phyloP scores from a whole-genome alignment of 1,140 invertebrate genomes.

The Doryteuthis pealeii region DNA sequence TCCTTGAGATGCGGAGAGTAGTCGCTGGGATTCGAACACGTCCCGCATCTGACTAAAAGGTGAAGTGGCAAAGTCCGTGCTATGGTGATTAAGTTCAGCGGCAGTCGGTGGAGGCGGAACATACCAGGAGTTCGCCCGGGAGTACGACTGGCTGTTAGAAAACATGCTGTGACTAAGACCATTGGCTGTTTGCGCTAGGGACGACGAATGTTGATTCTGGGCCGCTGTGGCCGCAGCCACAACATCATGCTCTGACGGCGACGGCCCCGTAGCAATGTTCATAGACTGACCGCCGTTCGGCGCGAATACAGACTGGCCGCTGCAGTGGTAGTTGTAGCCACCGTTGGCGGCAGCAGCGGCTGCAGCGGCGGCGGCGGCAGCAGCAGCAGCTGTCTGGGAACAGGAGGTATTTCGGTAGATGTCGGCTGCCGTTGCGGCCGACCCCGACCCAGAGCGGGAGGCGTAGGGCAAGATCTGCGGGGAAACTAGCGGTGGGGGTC shows the following conservation, averaged over 20 bases:
- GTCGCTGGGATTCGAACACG: slow-evolving; percentile 50
- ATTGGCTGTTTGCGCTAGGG: slow-evolving; percentile 35
- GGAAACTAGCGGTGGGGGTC: slow-evolving; percentile 37
- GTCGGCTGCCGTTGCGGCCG: slow-evolving; percentile 21
- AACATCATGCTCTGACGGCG: slow-evolving; percentile 31
- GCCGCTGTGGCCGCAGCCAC: slow-evolving; percentile 20
- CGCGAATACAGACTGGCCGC: slow-evolving; percentile 24
- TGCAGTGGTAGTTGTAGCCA: slow-evolving; percentile 33
- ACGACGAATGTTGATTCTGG: slow-evolving; percentile 21
- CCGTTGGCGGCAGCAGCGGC: not conserved
- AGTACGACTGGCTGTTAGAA: slow-evolving; percentile 40
- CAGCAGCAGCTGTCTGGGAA: slow-evolving; percentile 30
- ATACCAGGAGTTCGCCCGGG: slow-evolving; percentile 48
- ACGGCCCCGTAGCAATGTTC: slow-evolving; percentile 20
- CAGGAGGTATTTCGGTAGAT: slow-evolving; percentile 43
- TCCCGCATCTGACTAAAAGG: slow-evolving; percentile 40
- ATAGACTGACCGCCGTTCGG: slow-evolving; percentile 18
- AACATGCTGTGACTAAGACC: slow-evolving; percentile 43
- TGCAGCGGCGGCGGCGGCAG: slow-evolving; percentile 17
- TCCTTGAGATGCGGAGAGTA: slow-evolving; percentile 31
- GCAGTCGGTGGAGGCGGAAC: slow-evolving; percentile 33
- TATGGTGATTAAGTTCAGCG: slow-evolving; percentile 39
- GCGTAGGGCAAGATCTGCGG: slow-evolving; percentile 45
- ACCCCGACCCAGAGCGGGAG: slow-evolving; percentile 20
- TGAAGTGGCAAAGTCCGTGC: slow-evolving; percentile 36